Evolutionary conservation across 2,888 invertebrate genomes (phyloP).

Genomic region (Cremastinae sp.): DNA sequence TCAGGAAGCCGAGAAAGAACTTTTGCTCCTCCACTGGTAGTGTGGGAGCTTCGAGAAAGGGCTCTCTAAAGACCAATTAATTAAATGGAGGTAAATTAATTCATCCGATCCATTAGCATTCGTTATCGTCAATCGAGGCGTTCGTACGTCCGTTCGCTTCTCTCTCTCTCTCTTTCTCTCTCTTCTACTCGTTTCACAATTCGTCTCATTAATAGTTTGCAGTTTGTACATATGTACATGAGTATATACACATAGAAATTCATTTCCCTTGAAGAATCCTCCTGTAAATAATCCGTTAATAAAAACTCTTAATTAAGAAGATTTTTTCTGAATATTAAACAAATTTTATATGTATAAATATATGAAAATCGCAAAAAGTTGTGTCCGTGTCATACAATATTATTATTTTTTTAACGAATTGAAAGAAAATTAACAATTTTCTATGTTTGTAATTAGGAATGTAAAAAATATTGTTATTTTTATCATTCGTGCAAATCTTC

Average conservation of each 20-base stretch:
- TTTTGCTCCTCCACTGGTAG: conserved; percentile 41
- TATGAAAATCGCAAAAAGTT: no score
- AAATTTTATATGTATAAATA: no score
- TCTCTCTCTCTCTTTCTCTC: conserved; percentile 38
- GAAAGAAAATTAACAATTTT: no score
- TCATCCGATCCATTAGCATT: conserved; percentile 77
- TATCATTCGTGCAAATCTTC: no score
- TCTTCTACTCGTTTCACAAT: conserved; percentile 34
- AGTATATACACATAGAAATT: neutral
- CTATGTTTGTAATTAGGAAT: no score
- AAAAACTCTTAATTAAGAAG: no score
- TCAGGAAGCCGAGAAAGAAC: conserved; percentile 55
- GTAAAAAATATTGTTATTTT: no score
- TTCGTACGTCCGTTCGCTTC: conserved; percentile 64
- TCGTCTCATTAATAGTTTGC: conserved; percentile 27
- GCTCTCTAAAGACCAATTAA: conserved; percentile 73
- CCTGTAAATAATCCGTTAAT: no score
- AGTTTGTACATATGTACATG: conserved; percentile 7
- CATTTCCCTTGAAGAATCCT: conserved; percentile 3
- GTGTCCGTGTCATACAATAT: no score
- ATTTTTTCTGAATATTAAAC: no score
- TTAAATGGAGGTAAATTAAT: conserved; percentile 78
- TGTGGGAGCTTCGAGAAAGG: conserved; percentile 55
- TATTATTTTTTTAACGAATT: no score
- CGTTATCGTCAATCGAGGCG: conserved; percentile 75